Conservation (phyloP, 2,888 invertebrate genomes). For the Notodonta ziczac region DNA sequence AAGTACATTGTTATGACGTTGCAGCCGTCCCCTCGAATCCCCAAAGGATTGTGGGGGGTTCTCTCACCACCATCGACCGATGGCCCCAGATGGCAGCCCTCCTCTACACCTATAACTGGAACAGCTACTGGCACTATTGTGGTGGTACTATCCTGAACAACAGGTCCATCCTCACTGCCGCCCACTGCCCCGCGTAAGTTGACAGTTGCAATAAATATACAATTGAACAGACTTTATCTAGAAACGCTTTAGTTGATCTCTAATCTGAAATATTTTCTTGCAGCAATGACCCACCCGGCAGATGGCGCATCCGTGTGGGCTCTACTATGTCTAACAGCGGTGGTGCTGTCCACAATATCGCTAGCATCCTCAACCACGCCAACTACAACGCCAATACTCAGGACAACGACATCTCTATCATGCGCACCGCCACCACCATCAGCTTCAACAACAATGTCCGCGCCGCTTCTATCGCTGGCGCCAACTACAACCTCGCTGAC, state of each 20-base stretch:
- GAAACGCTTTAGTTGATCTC: too few species aligned
- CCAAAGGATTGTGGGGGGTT: slow-evolving; percentile 48
- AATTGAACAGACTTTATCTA: too few species aligned
- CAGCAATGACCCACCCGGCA: slow-evolving; percentile 37
- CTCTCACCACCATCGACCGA: slow-evolving; percentile 35
- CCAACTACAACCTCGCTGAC: slow-evolving; percentile 52
- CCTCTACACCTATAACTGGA: slow-evolving; percentile 28
- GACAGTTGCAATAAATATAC: too few species aligned
- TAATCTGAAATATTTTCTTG: slow-evolving; percentile 5
- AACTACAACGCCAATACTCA: slow-evolving; percentile 44
- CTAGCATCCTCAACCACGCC: slow-evolving; percentile 47
- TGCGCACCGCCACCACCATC: slow-evolving; percentile 38
- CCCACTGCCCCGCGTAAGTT: slow-evolving; percentile 43
- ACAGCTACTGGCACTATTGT: slow-evolving; percentile 37
- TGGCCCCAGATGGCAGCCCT: slow-evolving; percentile 43
- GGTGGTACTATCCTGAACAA: slow-evolving; percentile 40
- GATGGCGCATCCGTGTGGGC: slow-evolving; percentile 57
- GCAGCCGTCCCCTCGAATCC: slow-evolving; percentile 19
- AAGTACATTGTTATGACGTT: background rate
- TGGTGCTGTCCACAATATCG: slow-evolving; percentile 43
- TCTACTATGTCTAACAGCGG: slow-evolving; percentile 55
- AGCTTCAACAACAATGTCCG: slow-evolving; percentile 32
- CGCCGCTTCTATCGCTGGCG: slow-evolving; percentile 48
- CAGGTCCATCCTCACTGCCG: slow-evolving; percentile 40
- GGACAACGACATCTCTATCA: slow-evolving; percentile 54